Base-by-base conservation (phyloP, 2,113 vertebrate species). In the Australoheros scitulus region DNA sequence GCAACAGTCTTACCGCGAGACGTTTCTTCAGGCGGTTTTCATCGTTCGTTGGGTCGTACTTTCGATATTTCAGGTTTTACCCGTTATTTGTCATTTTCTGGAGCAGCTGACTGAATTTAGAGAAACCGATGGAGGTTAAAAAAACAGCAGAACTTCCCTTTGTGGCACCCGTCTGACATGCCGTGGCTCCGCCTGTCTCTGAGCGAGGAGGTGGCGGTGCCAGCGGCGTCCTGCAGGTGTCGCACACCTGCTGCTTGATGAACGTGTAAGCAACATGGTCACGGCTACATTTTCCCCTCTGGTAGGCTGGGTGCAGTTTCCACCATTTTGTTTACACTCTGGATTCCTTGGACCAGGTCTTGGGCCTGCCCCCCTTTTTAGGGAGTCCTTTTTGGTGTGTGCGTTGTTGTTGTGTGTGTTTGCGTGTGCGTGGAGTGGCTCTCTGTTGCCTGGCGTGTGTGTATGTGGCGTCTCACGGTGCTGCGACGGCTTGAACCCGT, bases 241-340 rank as follows among this genome's bases (percentile, higher is more conserved):
- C 78, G 8, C 59, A 52, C 34, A 41, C 60, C 81, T 57, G 80
- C 80, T 77, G 74, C 74, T 83, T 52, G 59, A 38, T 20, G 38
- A 72, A 56, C 26, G 75, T 92, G 91, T 88, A 83, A 92, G 56
- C 91, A 83, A 64, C 79, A 59, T 90, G 92, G 83, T 88, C 61
- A 77, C 80, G 14, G 88, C 86, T 80, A 56, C 85, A 70, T 79
- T 26, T 60, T 65, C 87, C 86, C 90, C 94, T 92, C 93, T 86
- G 88, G 90, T 80, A 87, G 91, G 91, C 89, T 77, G 88, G 70
- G 76, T 88, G 90, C 85, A 88, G 87, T 65, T 68, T 86, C 86
- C 84, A 86, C 88, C 92, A 86, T 89, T 79, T 93, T 91, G 93
- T 94, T 94, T 93, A 92, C 93, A 93, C 90, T 92, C 85, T 88